These are phyloP conservation scores for Isaurus tuberculatus DNA, from an alignment of 92 coral and sea anemone genomes.

Conservation along the genomic window DNA sequence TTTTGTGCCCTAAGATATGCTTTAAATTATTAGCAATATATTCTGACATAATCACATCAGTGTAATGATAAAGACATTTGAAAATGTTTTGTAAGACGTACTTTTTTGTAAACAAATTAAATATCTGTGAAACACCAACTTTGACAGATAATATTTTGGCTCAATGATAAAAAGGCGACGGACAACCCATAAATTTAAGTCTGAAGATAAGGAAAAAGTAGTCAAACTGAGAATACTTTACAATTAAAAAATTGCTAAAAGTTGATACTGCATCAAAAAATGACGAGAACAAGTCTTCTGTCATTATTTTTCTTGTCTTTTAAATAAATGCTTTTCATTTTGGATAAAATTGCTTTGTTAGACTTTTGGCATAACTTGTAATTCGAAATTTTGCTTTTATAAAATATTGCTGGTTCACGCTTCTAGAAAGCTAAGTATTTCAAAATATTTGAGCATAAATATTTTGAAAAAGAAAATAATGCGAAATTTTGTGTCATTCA, in stretches of 20 bases:
- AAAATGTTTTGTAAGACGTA: neutral
- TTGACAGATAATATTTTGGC: neutral
- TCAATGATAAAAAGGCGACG: neutral
- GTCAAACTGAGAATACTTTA: neutral
- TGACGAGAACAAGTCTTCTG: neutral
- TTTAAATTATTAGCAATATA: neutral
- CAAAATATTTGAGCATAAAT: neutral
- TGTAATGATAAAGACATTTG: neutral
- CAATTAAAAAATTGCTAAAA: neutral
- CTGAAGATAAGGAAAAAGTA: neutral
- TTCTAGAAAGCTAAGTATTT: neutral
- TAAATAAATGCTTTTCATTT: neutral
- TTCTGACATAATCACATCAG: neutral
- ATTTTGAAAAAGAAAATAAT: neutral
- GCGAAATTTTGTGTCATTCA: neutral
- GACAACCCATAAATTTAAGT: neutral
- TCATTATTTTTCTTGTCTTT: neutral
- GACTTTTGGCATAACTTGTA: neutral
- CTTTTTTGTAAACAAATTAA: constrained; percentile 17
- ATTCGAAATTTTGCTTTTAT: neutral
- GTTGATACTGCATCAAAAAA: too few relatives aligned
- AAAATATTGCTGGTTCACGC: neutral
- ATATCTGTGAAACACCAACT: constrained; percentile 7
- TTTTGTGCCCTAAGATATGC: neutral
- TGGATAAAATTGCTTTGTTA: neutral